Base-by-base conservation (phyloP, 2,888 invertebrate genomes). In the Leptopterna dolabrata region DNA sequence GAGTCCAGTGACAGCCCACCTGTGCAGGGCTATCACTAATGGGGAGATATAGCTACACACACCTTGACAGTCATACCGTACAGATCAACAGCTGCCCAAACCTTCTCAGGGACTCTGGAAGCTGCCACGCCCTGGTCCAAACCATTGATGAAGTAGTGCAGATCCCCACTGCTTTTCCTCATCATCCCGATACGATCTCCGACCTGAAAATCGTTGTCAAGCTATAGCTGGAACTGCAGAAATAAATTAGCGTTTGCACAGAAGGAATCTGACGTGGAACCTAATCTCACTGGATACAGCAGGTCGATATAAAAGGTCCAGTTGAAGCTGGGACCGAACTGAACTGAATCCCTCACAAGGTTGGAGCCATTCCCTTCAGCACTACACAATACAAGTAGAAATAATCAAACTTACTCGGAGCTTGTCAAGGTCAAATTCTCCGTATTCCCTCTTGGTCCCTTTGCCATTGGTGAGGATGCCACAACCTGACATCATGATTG, bases 401-500 rank as follows among this genome's bases (percentile, higher is more conserved):
- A n/a, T n/a, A n/a, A n/a, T n/a, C n/a, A n/a, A n/a, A 76, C 85
- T 85, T 29, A 85, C 97, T 91, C 96, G 94, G 16, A 99, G 93
- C 92, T 98, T 97, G 91, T 99, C 99, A 89, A 99, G 93, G 92
- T 98, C 98, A 91, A 97, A 97, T 89, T 96, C 95, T 0, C 98
- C 98, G 91, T 98, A 98, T 92, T 98, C 98, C 88, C 97, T 94
- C 89, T 97, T 94, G 0, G 97, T 97, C 6, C 98, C 98, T 92
- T 98, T 98, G 0, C 98, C 98, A 92, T 98, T 98, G 1, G 97
- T 96, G n/a, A 98, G 93, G 90, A 99, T 97, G 87, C 98, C 98
- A 93, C 97, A 97, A 0, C 98, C 98, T 24, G 98, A 98, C 98
- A 99, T 98, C 96, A 97, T 97, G 45, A 97, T 96, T 0, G 97